Evolutionary conservation across 2,888 invertebrate species (phyloP).

Genomic region (Perdita meconis): DNA sequence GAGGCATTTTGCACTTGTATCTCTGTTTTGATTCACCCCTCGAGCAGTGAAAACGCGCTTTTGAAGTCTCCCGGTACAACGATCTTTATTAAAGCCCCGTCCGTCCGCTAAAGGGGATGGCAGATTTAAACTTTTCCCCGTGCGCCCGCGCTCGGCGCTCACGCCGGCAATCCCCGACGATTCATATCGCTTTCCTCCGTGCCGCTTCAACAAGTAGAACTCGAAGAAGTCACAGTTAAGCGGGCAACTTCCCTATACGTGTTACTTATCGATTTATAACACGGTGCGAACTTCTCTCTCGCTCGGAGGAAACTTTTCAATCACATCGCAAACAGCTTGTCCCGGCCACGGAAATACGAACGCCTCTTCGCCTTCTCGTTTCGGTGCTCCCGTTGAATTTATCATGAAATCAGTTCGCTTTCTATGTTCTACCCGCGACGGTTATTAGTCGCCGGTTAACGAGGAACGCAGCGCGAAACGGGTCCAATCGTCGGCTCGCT

Average conservation of each 20-base stretch:
- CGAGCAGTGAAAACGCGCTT: constrained; percentile 7
- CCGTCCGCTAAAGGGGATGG: constrained; percentile 48
- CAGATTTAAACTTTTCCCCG: constrained; percentile 43
- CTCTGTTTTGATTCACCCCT: constrained; percentile 11
- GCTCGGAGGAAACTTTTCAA: constrained; percentile 23
- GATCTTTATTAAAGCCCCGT: constrained; percentile 48
- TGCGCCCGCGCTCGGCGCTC: no score
- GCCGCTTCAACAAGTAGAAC: constrained; percentile 50
- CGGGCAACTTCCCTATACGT: constrained; percentile 32
- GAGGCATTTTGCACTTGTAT: constrained; percentile 1
- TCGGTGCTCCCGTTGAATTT: constrained; percentile 1
- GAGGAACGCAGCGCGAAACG: constrained; percentile 22
- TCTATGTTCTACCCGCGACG: no score
- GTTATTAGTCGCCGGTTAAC: constrained; percentile 19
- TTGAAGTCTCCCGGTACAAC: constrained; percentile 28
- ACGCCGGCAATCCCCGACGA: constrained; percentile 44
- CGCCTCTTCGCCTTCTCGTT: not conserved
- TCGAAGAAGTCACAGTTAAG: constrained; percentile 46
- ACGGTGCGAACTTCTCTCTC: not conserved
- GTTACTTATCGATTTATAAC: constrained; percentile 10
- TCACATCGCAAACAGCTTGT: not conserved
- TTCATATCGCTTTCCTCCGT: constrained; percentile 49
- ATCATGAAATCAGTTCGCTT: constrained; percentile 14
- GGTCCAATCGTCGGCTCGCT: constrained; percentile 27
- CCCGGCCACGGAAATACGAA: constrained; percentile 13